These are phyloP conservation scores for Notarius quadriscutis DNA, from an alignment of 2,113 vertebrate species.

Conservation along the genomic window DNA sequence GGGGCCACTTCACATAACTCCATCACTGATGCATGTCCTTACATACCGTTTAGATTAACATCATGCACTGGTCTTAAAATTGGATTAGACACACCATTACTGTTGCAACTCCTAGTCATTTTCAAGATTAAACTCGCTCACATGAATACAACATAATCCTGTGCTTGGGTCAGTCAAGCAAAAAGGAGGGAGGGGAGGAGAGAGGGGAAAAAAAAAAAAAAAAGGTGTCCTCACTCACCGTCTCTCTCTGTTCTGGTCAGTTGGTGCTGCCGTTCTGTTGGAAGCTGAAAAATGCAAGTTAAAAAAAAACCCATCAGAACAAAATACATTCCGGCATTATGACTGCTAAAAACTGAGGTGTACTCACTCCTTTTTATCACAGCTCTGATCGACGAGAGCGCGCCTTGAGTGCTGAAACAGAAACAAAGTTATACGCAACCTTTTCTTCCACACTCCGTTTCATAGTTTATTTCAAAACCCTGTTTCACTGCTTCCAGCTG, in stretches of 20 bases:
- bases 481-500: conserved; percentile 3
- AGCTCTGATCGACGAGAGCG: conserved; percentile 82
- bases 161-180: not conserved
- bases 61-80: not conserved
- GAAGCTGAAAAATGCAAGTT: conserved; percentile 29
- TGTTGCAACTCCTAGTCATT: too few relatives aligned
- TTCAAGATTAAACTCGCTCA: too few relatives aligned
- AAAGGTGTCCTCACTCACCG: conserved; percentile 30
- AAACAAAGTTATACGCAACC: conserved; percentile 30
- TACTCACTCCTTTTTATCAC: conserved; percentile 87
- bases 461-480: conserved; percentile 3
- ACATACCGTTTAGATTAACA: not conserved
- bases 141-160: not conserved
- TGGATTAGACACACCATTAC: not conserved
- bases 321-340: not conserved
- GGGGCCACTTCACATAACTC: not conserved
- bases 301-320: conserved; percentile 19
- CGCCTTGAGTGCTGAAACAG: conserved; percentile 76
- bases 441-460: not conserved
- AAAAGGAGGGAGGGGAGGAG: not conserved
- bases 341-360: not conserved
- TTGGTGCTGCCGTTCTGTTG: conserved; percentile 39
- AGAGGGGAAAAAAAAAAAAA: not conserved
- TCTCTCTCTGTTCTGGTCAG: conserved; percentile 46
- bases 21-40: not conserved